phyloP scores from a whole-genome alignment of 2,888 invertebrate genomes.

The Diabrotica balteata region DNA sequence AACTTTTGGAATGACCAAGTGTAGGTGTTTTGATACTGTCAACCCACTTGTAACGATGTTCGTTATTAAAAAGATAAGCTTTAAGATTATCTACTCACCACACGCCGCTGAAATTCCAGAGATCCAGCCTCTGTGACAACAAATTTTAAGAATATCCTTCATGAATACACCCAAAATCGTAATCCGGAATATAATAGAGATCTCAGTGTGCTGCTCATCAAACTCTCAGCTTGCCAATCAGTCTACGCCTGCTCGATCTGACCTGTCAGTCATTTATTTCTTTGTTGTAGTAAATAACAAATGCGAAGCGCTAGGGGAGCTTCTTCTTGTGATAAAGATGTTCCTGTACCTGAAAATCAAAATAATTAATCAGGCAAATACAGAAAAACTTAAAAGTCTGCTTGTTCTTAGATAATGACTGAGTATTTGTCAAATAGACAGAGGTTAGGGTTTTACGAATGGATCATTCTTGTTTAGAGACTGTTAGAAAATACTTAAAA shows the following conservation, averaged over 20 bases:
- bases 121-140: slow-evolving; percentile 16
- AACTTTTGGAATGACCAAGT: no score
- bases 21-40: no score
- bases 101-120: slow-evolving; percentile 8
- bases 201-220: slow-evolving; percentile 57
- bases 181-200: slow-evolving; percentile 54
- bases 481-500: no score
- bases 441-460: slow-evolving; percentile 8
- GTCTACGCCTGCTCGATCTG: slow-evolving; percentile 52
- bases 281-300: slow-evolving; percentile 48
- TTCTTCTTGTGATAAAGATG: slow-evolving; percentile 43
- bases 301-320: slow-evolving; percentile 47
- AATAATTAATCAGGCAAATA: slow-evolving; percentile 38
- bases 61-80: no score
- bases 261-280: slow-evolving; percentile 50
- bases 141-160: slow-evolving; percentile 32
- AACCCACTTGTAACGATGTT: no score
- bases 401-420: slow-evolving; percentile 22
- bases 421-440: slow-evolving; percentile 23
- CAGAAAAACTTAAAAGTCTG: slow-evolving; percentile 24
- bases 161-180: slow-evolving; percentile 39
- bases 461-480: no score
- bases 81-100: no score
- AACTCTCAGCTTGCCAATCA: slow-evolving; percentile 60
- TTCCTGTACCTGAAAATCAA: slow-evolving; percentile 40